Percentiles rank a stretch among this genome's conserved stretches.
phyloP scores from a whole-genome alignment of 2,797 vertebrate genomes.

The Meda fulgida region DNA sequence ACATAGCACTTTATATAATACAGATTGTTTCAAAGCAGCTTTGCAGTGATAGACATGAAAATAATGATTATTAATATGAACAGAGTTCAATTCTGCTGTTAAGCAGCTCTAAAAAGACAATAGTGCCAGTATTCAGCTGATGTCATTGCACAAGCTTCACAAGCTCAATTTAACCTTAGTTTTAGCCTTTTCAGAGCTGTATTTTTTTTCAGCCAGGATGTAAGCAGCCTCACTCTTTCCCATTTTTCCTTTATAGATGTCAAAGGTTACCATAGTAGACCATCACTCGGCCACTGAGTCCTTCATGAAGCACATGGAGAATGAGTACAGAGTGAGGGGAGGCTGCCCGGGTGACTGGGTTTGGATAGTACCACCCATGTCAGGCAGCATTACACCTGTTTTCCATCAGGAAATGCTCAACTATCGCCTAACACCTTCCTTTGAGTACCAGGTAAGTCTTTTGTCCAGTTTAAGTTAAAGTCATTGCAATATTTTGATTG shows the following conservation, averaged over 20 bases:
- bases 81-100: no score
- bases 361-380: slow-evolving; percentile 99
- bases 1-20: background rate
- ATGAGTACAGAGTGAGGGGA: slow-evolving; percentile 91
- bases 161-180: no score
- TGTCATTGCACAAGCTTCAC: background rate
- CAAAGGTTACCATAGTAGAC: slow-evolving; percentile 98
- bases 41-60: background rate
- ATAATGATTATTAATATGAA: background rate
- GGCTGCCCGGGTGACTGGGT: slow-evolving; percentile 98
- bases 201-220: background rate
- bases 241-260: slow-evolving; percentile 72
- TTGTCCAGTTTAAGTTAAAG: background rate
- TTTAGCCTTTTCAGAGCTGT: background rate
- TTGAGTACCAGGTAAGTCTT: slow-evolving; percentile 92
- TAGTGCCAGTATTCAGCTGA: background rate
- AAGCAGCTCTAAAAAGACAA: background rate
- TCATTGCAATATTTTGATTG: background rate
- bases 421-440: slow-evolving; percentile 95
- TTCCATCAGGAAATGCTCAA: slow-evolving; percentile 99
- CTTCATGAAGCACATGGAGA: slow-evolving; percentile 99
- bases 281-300: slow-evolving; percentile 98
- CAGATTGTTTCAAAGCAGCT: background rate
- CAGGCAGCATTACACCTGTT: slow-evolving; percentile 94
- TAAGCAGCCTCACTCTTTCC: background rate